phyloP scores from a whole-genome alignment of 2,113 vertebrate species.

The Puntigrus tetrazona region DNA sequence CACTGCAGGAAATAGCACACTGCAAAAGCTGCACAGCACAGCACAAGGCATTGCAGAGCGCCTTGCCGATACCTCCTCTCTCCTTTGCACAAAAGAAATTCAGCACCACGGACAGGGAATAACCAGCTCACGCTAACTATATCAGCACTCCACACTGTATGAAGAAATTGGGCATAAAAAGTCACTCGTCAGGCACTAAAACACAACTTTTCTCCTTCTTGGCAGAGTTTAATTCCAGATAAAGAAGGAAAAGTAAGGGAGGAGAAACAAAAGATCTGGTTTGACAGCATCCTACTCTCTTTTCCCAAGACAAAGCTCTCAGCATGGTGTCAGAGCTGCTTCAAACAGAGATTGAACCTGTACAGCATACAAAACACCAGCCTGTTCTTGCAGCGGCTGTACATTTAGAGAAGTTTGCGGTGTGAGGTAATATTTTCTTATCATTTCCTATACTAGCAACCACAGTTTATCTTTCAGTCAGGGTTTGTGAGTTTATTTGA shows the following conservation, averaged over 20 bases:
- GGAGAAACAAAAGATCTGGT: slow-evolving; percentile 25
- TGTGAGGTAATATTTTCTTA: slow-evolving; percentile 26
- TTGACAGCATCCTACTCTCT: slow-evolving; percentile 43
- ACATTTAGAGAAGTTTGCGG: slow-evolving; percentile 17
- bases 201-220: slow-evolving; percentile 21
- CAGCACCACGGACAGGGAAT: slow-evolving; percentile 40
- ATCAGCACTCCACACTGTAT: neutral
- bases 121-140: neutral
- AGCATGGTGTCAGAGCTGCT: slow-evolving; percentile 43
- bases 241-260: slow-evolving; percentile 18
- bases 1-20: slow-evolving; percentile 37
- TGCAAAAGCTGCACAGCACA: slow-evolving; percentile 33
- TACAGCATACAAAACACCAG: slow-evolving; percentile 40
- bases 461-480: slow-evolving; percentile 2
- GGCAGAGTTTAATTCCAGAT: slow-evolving; percentile 1
- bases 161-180: neutral
- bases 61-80: neutral
- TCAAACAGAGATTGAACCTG: slow-evolving; percentile 38
- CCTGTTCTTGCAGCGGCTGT: neutral
- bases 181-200: slow-evolving; percentile 10
- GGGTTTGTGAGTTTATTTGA: slow-evolving; percentile 23
- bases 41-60: slow-evolving; percentile 6
- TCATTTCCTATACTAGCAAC: neutral
- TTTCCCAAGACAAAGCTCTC: slow-evolving; percentile 46
- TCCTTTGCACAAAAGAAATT: slow-evolving; percentile 31